A percentile compares a stretch with the other conserved stretches of the same genome.
These are phyloP conservation scores for Gastrophryne carolinensis DNA, from an alignment of 2,797 vertebrate species.

Conservation along the genomic window DNA sequence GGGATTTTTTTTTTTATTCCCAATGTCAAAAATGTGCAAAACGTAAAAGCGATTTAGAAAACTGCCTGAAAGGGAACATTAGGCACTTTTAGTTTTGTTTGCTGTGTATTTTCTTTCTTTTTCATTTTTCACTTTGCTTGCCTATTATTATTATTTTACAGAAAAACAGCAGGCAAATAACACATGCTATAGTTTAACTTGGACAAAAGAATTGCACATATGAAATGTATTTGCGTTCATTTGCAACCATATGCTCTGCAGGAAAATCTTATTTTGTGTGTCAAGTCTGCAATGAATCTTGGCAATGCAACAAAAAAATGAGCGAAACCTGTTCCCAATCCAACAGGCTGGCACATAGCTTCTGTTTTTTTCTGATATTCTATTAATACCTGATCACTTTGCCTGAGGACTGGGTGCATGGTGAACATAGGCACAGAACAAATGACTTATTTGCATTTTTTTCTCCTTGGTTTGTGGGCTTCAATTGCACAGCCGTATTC, in stretches of 20 bases:
- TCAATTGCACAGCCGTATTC: too few relatives aligned
- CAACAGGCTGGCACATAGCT: too few relatives aligned
- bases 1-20: slow-evolving; percentile 20
- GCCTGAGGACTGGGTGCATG: neutral
- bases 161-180: slow-evolving; percentile 31
- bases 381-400: neutral
- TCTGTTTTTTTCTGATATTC: too few relatives aligned
- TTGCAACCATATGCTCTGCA: slow-evolving; percentile 33
- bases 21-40: slow-evolving; percentile 23
- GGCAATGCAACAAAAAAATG: slow-evolving; percentile 23
- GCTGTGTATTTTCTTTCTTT: neutral
- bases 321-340: neutral
- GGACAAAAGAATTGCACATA: slow-evolving; percentile 24
- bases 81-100: slow-evolving; percentile 1
- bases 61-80: slow-evolving; percentile 24
- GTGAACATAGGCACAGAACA: too few relatives aligned
- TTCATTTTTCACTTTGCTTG: neutral
- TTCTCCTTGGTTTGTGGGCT: too few relatives aligned
- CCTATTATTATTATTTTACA: neutral
- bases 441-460: too few relatives aligned
- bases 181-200: slow-evolving; percentile 27
- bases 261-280: neutral
- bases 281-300: slow-evolving; percentile 35
- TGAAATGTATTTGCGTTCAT: slow-evolving; percentile 33
- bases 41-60: slow-evolving; percentile 33